These are phyloP conservation scores for Peromyscus eremicus DNA, from an alignment of 2,797 vertebrate genomes.

Conservation along the genomic window DNA sequence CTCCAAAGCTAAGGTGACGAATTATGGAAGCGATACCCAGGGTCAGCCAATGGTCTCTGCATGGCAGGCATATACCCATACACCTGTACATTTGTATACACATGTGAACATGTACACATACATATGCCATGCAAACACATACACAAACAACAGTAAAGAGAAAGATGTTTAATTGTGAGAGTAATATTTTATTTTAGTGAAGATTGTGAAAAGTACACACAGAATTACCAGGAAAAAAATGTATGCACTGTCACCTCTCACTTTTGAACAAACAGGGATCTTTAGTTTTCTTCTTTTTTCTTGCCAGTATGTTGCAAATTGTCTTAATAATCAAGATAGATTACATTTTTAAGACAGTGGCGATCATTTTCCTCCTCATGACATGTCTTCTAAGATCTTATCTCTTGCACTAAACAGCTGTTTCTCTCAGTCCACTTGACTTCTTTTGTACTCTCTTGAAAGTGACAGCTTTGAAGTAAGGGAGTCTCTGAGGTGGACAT, in stretches of 20 bases:
- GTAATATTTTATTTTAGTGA: not conserved
- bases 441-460: slow-evolving; percentile 22
- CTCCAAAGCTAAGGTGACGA: not conserved
- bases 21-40: not conserved
- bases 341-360: not conserved
- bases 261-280: not conserved
- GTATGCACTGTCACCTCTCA: not conserved
- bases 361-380: slow-evolving; percentile 20
- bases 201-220: not conserved
- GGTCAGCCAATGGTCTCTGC: not conserved
- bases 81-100: not conserved
- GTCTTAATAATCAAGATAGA: slow-evolving; percentile 1
- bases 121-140: not conserved
- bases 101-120: not conserved
- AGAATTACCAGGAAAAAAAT: slow-evolving; percentile 2
- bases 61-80: too few species aligned
- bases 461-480: not conserved
- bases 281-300: slow-evolving; percentile 54
- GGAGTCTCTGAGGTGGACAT: not conserved
- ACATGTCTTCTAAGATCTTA: not conserved
- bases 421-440: slow-evolving; percentile 45
- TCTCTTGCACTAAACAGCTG: not conserved
- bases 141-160: not conserved
- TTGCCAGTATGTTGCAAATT: not conserved
- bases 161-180: not conserved